These are phyloP conservation scores for Anas capensis DNA, from an alignment of 2,797 vertebrate genomes.

Conservation along the genomic window DNA sequence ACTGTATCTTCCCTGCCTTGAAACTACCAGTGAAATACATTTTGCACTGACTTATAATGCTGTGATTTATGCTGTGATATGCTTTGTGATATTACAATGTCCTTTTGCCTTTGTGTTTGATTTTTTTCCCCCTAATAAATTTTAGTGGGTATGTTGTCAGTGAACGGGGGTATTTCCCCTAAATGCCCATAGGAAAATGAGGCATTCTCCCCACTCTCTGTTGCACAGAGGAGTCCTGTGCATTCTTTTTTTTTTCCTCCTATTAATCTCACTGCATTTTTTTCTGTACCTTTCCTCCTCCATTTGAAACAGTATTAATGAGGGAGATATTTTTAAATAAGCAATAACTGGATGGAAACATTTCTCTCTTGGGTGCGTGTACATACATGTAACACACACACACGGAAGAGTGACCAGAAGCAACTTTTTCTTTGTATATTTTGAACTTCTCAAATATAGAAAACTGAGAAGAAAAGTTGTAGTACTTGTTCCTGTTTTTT, in stretches of 20 bases:
- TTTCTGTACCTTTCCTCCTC: not conserved
- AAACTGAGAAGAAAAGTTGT: constrained; percentile 28
- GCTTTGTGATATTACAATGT: constrained; percentile 73
- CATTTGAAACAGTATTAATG: constrained; percentile 60
- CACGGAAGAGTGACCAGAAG: not conserved
- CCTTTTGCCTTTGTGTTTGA: constrained; percentile 82
- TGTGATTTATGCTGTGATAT: constrained; percentile 78
- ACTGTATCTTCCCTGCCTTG: constrained; percentile 29
- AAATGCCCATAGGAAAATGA: not conserved
- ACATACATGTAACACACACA: not conserved
- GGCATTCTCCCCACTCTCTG: not conserved
- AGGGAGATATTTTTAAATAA: constrained; percentile 35
- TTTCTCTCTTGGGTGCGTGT: not conserved
- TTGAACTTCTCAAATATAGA: constrained; percentile 5
- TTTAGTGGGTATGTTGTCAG: constrained; percentile 59
- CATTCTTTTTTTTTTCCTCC: not conserved
- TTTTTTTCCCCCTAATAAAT: constrained; percentile 70
- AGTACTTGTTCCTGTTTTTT: constrained; percentile 38
- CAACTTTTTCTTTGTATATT: constrained; percentile 44
- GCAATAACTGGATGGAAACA: constrained; percentile 43
- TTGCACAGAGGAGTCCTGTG: not conserved
- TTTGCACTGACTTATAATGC: constrained; percentile 65
- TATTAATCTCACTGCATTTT: constrained; percentile 26
- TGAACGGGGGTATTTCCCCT: not conserved
- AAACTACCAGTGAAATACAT: constrained; percentile 54